Evolutionary conservation across 30 jellyfish, hydroid and myxozoan genomes (phyloP), one percentile per base, ranked within the genome.

Genomic region (Aurelia aurita complex sp. Pacific): DNA sequence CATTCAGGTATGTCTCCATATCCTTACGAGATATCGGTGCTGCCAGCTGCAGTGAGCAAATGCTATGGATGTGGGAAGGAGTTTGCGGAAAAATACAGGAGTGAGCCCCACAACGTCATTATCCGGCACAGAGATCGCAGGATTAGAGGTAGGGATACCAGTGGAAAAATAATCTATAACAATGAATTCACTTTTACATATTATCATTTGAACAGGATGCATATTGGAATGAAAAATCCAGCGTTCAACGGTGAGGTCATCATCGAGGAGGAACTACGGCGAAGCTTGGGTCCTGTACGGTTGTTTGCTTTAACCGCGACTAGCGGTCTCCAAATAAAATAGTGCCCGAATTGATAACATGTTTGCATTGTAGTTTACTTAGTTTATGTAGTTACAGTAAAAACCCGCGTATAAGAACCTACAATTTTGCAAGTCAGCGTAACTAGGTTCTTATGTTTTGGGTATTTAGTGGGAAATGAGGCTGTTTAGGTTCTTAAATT

Each of bases 1-100:
- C 74, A 64, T 10, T 64, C 74, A 64, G 40, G 40, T 10, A 64
- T 64, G 74, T 19, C 82, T 16, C 82, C 82, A 50, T 71, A 10
- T 29, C 82, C 29, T 17, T 71, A 71, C 35, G 82, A 71, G 67
- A 11, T 71, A 40, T 13, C 40, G 10, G 63, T 35, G 10, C 67
- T 71, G 15, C 82, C 82, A 1, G 34, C 18, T 12, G 66, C 32
- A 12, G 82, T 71, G 67, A 71, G 51, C n/a, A 75, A 43, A 57
- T 75, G 86, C 32, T 75, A 75, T 75, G 86, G 86, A 16, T 75
- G 86, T 55, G 86, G 86, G 51, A 51, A 43, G 52, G 51, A 53
- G 32, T 75, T 75, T 75, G 86, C 86, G 12, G 86, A 75, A 13
- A 12, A 23, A 23, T 23, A 23, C 29, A 23, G 29, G 29, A 23